phyloP scores from a whole-genome alignment of 2,797 vertebrate genomes.

The Threskiornis aethiopicus region DNA sequence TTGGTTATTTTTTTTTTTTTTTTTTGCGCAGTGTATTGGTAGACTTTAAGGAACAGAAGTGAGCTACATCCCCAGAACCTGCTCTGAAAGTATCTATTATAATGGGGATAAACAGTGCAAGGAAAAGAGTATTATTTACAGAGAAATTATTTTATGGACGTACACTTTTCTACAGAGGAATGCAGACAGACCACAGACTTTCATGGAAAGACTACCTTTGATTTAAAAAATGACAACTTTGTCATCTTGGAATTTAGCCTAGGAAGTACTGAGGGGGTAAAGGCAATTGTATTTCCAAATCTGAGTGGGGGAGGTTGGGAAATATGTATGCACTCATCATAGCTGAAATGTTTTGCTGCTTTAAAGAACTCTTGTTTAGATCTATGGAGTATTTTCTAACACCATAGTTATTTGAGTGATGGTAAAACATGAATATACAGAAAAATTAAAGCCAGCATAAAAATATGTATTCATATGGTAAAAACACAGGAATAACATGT shows the following conservation, averaged over 20 bases:
- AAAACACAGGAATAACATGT: not conserved
- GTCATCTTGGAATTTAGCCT: not conserved
- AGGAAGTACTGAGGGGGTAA: not conserved
- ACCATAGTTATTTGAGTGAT: not conserved
- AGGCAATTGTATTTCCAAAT: not conserved
- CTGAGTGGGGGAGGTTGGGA: not conserved
- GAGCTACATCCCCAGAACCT: not conserved
- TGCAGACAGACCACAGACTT: not conserved
- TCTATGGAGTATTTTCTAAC: not conserved
- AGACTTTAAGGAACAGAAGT: not conserved
- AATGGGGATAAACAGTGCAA: not conserved
- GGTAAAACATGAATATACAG: not conserved
- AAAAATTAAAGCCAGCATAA: not conserved
- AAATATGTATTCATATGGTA: not conserved
- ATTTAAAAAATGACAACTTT: not conserved
- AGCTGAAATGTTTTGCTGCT: not conserved
- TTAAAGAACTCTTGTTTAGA: not conserved
- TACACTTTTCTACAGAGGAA: not conserved
- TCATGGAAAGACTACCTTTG: not conserved
- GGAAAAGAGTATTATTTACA: not conserved
- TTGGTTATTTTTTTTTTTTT: not conserved
- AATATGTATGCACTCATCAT: fast-evolving
- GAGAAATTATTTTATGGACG: not conserved
- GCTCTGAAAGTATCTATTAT: not conserved
- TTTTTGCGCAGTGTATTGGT: not conserved